These are phyloP conservation scores for Mormoops blainvillei DNA, from an alignment of 2,113 vertebrate species.

Conservation along the genomic window DNA sequence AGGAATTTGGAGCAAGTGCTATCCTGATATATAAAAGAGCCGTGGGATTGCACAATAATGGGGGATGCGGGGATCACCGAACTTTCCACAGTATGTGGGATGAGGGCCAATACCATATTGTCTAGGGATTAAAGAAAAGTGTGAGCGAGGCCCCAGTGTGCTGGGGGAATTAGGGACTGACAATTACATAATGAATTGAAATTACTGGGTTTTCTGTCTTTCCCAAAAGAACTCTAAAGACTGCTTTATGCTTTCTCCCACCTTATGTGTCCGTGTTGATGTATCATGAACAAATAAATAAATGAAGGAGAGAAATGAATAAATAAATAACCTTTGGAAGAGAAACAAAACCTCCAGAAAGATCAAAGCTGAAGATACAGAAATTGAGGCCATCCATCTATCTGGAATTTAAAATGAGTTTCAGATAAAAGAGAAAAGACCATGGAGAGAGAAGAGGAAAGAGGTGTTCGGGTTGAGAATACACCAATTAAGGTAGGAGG, in stretches of 20 bases:
- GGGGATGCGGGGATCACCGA: rapidly evolving
- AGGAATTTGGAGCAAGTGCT: neutral
- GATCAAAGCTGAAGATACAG: neutral
- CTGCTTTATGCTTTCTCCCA: neutral
- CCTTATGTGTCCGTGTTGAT: neutral
- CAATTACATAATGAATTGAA: neutral
- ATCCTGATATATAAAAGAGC: neutral
- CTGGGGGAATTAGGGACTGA: neutral
- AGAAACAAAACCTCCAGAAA: slow-evolving; percentile 17
- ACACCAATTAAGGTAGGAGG: neutral
- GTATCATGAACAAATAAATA: neutral
- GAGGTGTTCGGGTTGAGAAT: neutral
- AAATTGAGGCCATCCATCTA: neutral
- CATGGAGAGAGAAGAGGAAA: neutral
- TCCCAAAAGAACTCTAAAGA: neutral
- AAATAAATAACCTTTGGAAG: neutral
- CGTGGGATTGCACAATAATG: neutral
- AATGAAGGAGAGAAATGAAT: neutral
- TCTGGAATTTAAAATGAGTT: slow-evolving; percentile 4
- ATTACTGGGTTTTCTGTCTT: neutral
- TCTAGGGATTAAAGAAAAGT: neutral
- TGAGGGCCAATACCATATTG: neutral
- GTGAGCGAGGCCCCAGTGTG: neutral
- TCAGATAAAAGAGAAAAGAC: neutral
- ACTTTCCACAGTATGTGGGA: neutral